Evolutionary conservation across 1,140 invertebrate species (phyloP).

Genomic region (Cydia strobilella): DNA sequence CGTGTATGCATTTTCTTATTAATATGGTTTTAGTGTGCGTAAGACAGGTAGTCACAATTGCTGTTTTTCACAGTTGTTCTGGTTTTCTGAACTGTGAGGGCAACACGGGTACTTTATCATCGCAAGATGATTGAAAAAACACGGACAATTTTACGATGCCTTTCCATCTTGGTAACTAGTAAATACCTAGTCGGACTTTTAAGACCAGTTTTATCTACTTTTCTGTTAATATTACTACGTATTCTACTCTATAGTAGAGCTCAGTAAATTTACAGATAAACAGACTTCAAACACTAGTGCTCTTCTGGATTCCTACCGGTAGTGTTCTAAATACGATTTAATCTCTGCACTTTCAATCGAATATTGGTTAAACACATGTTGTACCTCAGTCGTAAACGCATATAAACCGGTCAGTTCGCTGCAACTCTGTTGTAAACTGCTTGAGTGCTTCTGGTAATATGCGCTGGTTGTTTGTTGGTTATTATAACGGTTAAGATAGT

Average conservation of each 20-base stretch:
- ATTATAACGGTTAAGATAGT: not conserved
- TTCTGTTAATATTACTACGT: not conserved
- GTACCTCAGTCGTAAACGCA: not conserved
- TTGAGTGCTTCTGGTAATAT: constrained; percentile 1
- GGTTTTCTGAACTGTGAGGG: not conserved
- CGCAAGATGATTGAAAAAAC: not conserved
- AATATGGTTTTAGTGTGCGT: not conserved
- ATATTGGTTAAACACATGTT: constrained; percentile 6
- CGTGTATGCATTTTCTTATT: not conserved
- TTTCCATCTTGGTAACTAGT: not conserved
- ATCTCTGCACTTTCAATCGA: not conserved
- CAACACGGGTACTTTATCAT: not conserved
- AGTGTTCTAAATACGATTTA: constrained; percentile 12
- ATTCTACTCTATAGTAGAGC: not conserved
- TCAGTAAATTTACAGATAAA: not conserved
- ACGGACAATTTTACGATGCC: not conserved
- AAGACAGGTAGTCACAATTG: too few relatives aligned
- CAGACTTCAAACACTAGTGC: constrained; percentile 9
- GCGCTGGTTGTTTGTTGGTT: not conserved
- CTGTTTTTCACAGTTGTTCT: too few relatives aligned
- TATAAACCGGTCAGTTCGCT: not conserved
- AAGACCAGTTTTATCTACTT: constrained; percentile 19
- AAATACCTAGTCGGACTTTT: constrained; percentile 22
- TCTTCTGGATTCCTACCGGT: not conserved
- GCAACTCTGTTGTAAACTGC: not conserved